Percentiles rank a stretch among this genome's conserved stretches.
phyloP scores from a whole-genome alignment of 2,797 vertebrate genomes.

The Borostomias antarcticus region DNA sequence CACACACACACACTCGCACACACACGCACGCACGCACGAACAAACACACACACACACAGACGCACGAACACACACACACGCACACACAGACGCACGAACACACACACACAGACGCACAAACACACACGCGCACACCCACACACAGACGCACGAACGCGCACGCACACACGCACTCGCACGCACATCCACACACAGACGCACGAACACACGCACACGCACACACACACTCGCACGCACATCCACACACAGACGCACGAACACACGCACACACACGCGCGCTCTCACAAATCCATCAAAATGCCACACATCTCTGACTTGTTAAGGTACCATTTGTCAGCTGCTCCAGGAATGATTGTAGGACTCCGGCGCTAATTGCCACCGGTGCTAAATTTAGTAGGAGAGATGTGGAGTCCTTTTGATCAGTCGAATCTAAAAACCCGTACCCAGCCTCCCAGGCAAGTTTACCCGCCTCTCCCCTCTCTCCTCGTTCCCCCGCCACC shows the following conservation, averaged over 20 bases:
- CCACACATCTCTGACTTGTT: constrained; percentile 72
- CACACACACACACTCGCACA: too few species aligned
- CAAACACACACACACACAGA: too few species aligned
- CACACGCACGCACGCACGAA: too few species aligned
- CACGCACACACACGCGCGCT: constrained; percentile 7
- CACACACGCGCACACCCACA: too few species aligned
- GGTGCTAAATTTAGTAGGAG: constrained; percentile 96
- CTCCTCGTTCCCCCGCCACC: constrained; percentile 93
- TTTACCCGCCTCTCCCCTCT: constrained; percentile 90
- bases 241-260: too few species aligned
- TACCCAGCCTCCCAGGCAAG: constrained; percentile 93
- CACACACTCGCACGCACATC: background rate
- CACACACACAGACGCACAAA: too few species aligned
- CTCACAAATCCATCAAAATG: constrained; percentile 60
- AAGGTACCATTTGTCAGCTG: constrained; percentile 91
- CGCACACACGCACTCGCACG: too few species aligned
- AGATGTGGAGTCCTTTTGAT: constrained; percentile 96
- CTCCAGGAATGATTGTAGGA: constrained; percentile 92
- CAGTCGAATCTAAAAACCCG: constrained; percentile 92
- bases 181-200: too few species aligned
- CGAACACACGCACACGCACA: background rate
- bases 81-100: too few species aligned
- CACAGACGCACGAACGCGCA: too few species aligned
- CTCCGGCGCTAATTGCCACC: constrained; percentile 94
- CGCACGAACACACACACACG: too few species aligned